A percentile compares a stretch with the other conserved stretches of the same genome.
Evolutionary conservation across 2,797 vertebrate genomes (phyloP).

Genomic region (Crenichthys baileyi): DNA sequence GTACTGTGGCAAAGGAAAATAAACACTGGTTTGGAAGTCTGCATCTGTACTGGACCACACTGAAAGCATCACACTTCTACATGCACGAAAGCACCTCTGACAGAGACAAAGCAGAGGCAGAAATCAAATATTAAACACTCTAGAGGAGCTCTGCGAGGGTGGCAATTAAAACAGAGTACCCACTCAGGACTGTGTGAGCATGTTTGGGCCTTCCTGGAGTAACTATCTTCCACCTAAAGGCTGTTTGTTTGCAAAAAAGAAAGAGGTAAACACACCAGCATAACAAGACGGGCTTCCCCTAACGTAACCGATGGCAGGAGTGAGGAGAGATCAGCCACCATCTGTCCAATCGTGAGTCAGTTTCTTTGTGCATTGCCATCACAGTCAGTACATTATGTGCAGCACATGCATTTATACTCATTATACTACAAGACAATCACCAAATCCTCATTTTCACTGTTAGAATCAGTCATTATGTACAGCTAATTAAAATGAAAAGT

Average conservation of each 20-base stretch:
- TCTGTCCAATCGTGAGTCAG: conserved; percentile 53
- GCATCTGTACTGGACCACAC: conserved; percentile 11
- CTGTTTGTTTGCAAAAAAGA: conserved; percentile 49
- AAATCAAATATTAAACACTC: conserved; percentile 51
- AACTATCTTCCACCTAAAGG: conserved; percentile 42
- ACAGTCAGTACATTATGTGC: conserved; percentile 16
- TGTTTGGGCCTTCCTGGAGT: conserved; percentile 36
- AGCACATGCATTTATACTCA: conserved; percentile 11
- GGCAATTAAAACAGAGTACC: conserved; percentile 62
- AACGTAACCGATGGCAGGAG: conserved; percentile 22
- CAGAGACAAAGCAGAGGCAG: conserved; percentile 31
- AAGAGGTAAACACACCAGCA: conserved; percentile 30
- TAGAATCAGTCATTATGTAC: not conserved
- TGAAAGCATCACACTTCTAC: conserved; percentile 3
- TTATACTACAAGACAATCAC: conserved; percentile 2
- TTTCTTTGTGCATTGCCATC: conserved; percentile 31
- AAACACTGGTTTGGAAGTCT: conserved; percentile 23
- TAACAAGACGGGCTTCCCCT: conserved; percentile 44
- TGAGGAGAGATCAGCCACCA: conserved; percentile 38
- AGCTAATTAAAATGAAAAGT: not conserved
- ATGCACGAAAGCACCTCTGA: conserved; percentile 21
- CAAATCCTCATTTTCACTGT: conserved; percentile 7
- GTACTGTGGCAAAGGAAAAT: conserved; percentile 33
- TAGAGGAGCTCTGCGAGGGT: conserved; percentile 31
- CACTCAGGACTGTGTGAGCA: conserved; percentile 27